These are phyloP conservation scores for Brachionus paranguensis DNA, from an alignment of 1,140 invertebrate genomes.

Conservation along the genomic window DNA sequence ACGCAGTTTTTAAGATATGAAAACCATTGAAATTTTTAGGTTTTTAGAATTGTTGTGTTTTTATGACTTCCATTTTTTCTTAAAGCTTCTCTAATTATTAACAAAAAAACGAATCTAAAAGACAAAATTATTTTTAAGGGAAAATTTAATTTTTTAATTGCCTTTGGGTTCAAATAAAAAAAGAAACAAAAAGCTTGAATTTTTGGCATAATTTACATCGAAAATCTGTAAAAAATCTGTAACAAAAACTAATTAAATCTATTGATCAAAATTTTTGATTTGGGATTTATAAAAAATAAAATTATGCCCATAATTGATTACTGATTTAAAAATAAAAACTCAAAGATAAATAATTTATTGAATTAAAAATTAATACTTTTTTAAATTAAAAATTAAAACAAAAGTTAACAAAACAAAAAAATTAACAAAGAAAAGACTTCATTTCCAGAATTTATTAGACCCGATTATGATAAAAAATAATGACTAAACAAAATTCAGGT, in stretches of 20 bases:
- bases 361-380: neutral
- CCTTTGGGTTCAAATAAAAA: too few species aligned
- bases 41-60: neutral
- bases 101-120: neutral
- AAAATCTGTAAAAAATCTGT: too few species aligned
- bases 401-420: slow-evolving; percentile 7
- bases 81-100: neutral
- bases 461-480: neutral
- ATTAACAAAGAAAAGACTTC: neutral
- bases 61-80: neutral
- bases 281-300: too few species aligned
- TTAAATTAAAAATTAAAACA: neutral
- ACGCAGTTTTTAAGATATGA: too few species aligned
- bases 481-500: slow-evolving; percentile 18
- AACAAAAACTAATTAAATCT: too few species aligned
- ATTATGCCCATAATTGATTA: too few species aligned
- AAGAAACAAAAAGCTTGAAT: too few species aligned
- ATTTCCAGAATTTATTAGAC: neutral
- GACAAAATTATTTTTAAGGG: neutral
- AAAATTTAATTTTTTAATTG: too few species aligned
- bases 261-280: too few species aligned
- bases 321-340: neutral
- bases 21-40: too few species aligned
- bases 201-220: too few species aligned
- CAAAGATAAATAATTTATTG: neutral